These are phyloP conservation scores for Diachasmimorpha longicaudata DNA, from an alignment of 1,140 invertebrate genomes.

Conservation along the genomic window DNA sequence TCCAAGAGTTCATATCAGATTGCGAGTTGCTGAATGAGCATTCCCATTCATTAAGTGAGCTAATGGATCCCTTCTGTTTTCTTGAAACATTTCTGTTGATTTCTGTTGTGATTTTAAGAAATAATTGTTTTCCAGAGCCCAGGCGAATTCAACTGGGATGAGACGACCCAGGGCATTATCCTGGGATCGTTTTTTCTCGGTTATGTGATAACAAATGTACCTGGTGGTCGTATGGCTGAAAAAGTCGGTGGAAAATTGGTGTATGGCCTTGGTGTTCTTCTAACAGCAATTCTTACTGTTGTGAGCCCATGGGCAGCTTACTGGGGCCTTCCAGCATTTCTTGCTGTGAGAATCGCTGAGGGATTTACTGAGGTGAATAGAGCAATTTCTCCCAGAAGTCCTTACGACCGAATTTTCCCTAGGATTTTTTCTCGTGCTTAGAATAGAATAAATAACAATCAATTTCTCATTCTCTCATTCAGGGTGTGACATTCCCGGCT, in stretches of 20 bases:
- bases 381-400: too few relatives aligned
- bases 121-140: slow-evolving; percentile 58
- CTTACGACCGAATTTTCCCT: too few relatives aligned
- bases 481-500: slow-evolving; percentile 74
- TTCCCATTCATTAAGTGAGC: too few relatives aligned
- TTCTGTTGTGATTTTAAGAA: too few relatives aligned
- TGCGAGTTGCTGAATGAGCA: too few relatives aligned
- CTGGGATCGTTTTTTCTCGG: slow-evolving; percentile 87
- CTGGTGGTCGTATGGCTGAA: slow-evolving; percentile 82
- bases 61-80: too few relatives aligned
- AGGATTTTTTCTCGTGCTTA: too few relatives aligned
- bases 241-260: slow-evolving; percentile 80
- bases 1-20: too few relatives aligned
- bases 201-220: slow-evolving; percentile 86
- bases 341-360: slow-evolving; percentile 79
- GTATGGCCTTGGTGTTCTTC: slow-evolving; percentile 77
- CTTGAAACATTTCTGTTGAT: too few relatives aligned
- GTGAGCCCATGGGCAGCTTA: slow-evolving; percentile 76
- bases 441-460: too few relatives aligned
- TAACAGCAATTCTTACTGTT: slow-evolving; percentile 80
- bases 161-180: slow-evolving; percentile 79
- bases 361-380: slow-evolving; percentile 74
- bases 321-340: slow-evolving; percentile 73
- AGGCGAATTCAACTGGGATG: slow-evolving; percentile 81
- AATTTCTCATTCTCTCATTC: too few relatives aligned